These are phyloP conservation scores for Coregonus suidteri DNA, from an alignment of 2,797 vertebrate species.

Conservation along the genomic window DNA sequence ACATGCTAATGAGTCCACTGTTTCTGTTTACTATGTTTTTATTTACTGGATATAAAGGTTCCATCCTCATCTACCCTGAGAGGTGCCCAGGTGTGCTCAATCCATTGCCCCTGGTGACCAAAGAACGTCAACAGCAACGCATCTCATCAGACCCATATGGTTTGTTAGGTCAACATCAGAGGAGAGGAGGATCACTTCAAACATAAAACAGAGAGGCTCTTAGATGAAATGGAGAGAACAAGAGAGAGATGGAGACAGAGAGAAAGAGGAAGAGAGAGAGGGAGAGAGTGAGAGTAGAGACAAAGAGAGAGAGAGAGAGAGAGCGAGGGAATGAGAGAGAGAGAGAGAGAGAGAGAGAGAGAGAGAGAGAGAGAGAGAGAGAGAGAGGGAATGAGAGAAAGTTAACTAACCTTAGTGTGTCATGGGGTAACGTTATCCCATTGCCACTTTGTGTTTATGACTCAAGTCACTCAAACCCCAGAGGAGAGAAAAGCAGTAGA, in stretches of 20 bases:
- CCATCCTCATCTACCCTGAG: conserved; percentile 11
- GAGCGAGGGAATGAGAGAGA: not conserved
- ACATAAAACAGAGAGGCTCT: not conserved
- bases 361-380: no score
- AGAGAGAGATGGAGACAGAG: not conserved
- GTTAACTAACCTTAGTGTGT: no score
- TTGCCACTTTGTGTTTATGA: conserved; percentile 15
- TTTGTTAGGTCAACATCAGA: conserved; percentile 17
- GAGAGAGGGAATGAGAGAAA: no score
- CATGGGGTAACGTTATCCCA: conserved; percentile 27
- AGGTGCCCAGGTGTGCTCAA: conserved; percentile 22
- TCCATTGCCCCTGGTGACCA: conserved; percentile 21
- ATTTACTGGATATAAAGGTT: conserved; percentile 21
- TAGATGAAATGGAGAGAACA: not conserved
- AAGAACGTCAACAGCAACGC: not conserved
- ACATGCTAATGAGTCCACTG: conserved; percentile 20
- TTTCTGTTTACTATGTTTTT: conserved; percentile 20
- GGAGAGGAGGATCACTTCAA: conserved; percentile 34
- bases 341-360: not conserved
- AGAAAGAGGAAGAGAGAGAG: not conserved
- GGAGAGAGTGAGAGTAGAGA: not conserved
- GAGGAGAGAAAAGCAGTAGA: not conserved
- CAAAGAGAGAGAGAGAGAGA: not conserved
- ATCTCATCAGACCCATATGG: not conserved
- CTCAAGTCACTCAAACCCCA: conserved; percentile 28